These are phyloP conservation scores for Oligia fasciuncula DNA, from an alignment of 2,888 invertebrate species.

Conservation along the genomic window DNA sequence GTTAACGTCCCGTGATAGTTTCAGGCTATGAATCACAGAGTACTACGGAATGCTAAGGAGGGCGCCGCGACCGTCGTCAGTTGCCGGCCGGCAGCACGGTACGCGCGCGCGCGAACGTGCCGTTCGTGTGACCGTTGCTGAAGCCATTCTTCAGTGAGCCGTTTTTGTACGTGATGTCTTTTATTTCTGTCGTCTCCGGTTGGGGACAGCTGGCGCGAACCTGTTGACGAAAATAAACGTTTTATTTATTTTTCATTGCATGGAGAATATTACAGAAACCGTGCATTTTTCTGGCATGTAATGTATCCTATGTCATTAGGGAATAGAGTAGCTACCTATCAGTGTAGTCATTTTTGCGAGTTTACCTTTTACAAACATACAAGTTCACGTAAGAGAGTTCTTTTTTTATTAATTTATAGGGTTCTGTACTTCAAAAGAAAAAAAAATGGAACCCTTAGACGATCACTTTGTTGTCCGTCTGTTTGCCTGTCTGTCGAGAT, in stretches of 20 bases:
- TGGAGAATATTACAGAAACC: neutral
- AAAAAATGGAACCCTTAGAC: no score
- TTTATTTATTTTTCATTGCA: neutral
- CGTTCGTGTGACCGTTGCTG: slow-evolving; percentile 81
- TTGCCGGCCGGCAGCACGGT: slow-evolving; percentile 87
- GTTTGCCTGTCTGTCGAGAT: no score
- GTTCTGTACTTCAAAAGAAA: no score
- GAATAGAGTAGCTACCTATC: neutral
- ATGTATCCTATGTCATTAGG: neutral
- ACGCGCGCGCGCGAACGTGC: slow-evolving; percentile 76
- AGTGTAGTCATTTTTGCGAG: neutral
- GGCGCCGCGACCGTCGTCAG: slow-evolving; percentile 78
- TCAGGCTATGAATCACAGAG: slow-evolving; percentile 78
- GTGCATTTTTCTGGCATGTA: neutral
- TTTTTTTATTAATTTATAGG: neutral
- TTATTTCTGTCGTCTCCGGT: slow-evolving; percentile 75
- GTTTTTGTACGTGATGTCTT: slow-evolving; percentile 78
- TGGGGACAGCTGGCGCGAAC: slow-evolving; percentile 76
- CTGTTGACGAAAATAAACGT: slow-evolving; percentile 62
- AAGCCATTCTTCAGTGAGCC: slow-evolving; percentile 82
- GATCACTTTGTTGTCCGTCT: no score
- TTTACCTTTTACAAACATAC: neutral
- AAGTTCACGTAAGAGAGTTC: neutral
- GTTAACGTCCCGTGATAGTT: slow-evolving; percentile 66
- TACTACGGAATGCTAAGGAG: slow-evolving; percentile 73